Evolutionary conservation across 2,797 vertebrate species (phyloP).

Genomic region (Syngnathus acus): DNA sequence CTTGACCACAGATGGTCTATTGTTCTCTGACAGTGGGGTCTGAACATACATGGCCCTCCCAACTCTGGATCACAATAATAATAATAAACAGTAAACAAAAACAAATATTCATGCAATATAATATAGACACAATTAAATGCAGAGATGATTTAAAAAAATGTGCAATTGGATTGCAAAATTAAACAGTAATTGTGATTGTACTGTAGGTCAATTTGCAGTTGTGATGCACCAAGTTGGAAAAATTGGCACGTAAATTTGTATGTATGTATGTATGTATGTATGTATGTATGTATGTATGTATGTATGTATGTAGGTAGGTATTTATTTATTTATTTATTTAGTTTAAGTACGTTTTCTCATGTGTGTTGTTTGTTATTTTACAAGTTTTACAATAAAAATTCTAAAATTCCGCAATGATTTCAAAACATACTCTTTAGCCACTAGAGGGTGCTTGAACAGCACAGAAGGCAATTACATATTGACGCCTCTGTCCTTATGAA

Average conservation of each 20-base stretch:
- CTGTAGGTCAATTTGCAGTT: not conserved
- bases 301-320: too few relatives aligned
- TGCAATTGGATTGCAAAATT: too few relatives aligned
- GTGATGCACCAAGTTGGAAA: not conserved
- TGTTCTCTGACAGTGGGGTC: constrained; percentile 43
- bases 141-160: too few relatives aligned
- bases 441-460: not conserved
- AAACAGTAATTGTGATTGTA: not conserved
- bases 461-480: not conserved
- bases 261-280: too few relatives aligned
- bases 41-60: constrained; percentile 11
- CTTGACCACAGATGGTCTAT: constrained; percentile 57
- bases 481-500: not conserved
- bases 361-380: too few relatives aligned
- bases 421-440: not conserved
- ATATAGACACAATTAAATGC: not conserved
- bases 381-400: not conserved
- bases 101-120: not conserved
- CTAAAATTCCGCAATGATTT: not conserved
- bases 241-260: not conserved
- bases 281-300: too few relatives aligned
- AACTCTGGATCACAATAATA: not conserved
- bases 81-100: constrained; percentile 4
- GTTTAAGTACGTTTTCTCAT: too few relatives aligned
- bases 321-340: too few relatives aligned